phyloP scores from a whole-genome alignment of 2,113 vertebrate species.

The Jaculus jaculus region DNA sequence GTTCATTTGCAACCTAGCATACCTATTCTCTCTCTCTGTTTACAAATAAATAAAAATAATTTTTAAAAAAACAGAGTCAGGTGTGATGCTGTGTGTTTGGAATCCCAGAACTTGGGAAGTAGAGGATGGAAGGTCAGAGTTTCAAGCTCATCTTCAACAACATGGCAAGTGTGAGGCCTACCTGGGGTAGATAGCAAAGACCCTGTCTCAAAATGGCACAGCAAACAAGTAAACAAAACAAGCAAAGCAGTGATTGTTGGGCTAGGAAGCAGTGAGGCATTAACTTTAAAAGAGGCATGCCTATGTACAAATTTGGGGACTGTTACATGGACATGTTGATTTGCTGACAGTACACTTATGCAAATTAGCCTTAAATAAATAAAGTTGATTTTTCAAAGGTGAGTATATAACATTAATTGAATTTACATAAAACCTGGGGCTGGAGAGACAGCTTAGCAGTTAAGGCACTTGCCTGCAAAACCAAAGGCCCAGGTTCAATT shows the following conservation, averaged over 20 bases:
- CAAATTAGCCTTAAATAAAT: neutral
- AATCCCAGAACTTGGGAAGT: neutral
- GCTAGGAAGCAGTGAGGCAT: neutral
- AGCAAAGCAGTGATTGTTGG: neutral
- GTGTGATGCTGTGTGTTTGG: no score
- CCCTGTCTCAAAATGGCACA: neutral
- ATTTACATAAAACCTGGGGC: neutral
- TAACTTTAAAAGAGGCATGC: neutral
- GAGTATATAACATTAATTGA: neutral
- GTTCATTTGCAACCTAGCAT: no score
- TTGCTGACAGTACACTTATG: neutral
- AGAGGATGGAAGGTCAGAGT: neutral
- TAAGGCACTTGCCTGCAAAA: no score
- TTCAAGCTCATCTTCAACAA: neutral
- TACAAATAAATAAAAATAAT: no score
- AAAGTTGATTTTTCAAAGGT: neutral
- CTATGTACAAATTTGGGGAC: neutral
- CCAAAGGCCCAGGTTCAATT: no score
- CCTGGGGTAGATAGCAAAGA: neutral
- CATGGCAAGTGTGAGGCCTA: neutral
- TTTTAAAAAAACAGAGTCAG: neutral
- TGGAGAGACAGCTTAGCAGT: no score
- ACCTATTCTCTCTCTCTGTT: no score
- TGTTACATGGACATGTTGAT: neutral
- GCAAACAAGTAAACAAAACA: neutral